Evolutionary conservation across 1,140 invertebrate species (phyloP).

Genomic region (Acromyrmex echinatior): DNA sequence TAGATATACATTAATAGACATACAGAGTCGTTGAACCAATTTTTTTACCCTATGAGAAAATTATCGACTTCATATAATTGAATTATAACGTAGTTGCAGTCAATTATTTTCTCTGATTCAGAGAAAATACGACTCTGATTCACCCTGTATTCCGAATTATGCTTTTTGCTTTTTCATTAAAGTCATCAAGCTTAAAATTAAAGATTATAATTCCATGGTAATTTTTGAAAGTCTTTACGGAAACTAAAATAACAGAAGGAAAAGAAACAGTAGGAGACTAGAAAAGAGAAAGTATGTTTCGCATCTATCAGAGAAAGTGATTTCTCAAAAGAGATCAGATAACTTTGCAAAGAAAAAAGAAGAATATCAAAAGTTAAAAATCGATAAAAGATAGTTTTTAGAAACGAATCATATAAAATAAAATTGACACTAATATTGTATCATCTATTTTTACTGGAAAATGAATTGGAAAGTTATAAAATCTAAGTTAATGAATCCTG

Average conservation of each 20-base stretch:
- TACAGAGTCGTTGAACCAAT: too few species aligned
- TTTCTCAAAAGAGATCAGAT: background rate
- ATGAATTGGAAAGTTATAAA: too few species aligned
- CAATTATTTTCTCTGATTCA: too few species aligned
- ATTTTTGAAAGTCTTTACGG: background rate
- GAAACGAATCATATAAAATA: background rate
- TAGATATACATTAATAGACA: too few species aligned
- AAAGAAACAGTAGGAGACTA: background rate
- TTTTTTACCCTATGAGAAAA: too few species aligned
- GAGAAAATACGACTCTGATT: too few species aligned
- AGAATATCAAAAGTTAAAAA: background rate
- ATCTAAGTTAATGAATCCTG: too few species aligned
- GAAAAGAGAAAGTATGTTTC: background rate
- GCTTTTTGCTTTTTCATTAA: background rate
- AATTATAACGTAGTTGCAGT: too few species aligned
- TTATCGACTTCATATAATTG: too few species aligned
- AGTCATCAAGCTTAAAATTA: background rate
- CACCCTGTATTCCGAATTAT: background rate
- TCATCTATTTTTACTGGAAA: too few species aligned
- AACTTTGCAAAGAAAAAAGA: background rate
- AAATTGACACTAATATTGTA: background rate
- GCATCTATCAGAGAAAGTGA: background rate
- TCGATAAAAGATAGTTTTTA: background rate
- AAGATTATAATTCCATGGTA: background rate
- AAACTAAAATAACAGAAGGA: background rate